Evolutionary conservation across 2,113 vertebrate species (phyloP), one percentile per base, ranked within the genome.

Genomic region (Microtus montanus): DNA sequence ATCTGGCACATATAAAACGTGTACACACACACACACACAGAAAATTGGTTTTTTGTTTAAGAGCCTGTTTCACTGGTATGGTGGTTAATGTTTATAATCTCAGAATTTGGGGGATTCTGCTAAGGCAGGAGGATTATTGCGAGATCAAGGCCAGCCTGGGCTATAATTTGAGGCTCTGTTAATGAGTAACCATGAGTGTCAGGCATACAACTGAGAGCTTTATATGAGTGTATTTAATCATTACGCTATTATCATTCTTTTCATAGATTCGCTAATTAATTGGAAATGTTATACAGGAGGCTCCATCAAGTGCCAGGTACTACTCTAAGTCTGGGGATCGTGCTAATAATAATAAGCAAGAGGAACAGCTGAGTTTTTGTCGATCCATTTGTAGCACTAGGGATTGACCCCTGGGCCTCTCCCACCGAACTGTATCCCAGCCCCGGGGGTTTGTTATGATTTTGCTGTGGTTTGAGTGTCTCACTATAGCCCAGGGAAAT

Each of bases 301-400:
- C 66, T 49, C 66, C 86, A 71, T 41, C 66, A 94, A 92, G 49
- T 73, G 7, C 49, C 82, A 85, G 88, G 22, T 52, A 95, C 44
- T 41, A 66, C 78, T 80, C 12, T 49, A 47, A 12, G 26, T 77
- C 26, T 47, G 41, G 5, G 44, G 74, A 47, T 30, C 41, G 30
- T 28, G 7, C 15, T 28, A 47, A 30, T 30, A 28, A 28, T 28
- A 47, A 47, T 15, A 28, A 28, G 74, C n/a, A 73, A 41, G n/a
- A 73, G 20, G 20, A 73, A 70, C n/a, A 74, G 4, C 71, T 74
- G n/a, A 22, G 20, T 38, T 74, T 73, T 24, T 74, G 71, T 41
- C 0, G 11, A 22, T 4, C 20, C n/a, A 73, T 73, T 38, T 73
- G n/a, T 41, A 41, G 71, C 38, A 24, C n/a, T 24, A 3, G 35